Evolutionary conservation across 2,888 invertebrate species (phyloP), one percentile per base, ranked within the genome.

Genomic region (Scaptodrosophila latifasciaeformis): DNA sequence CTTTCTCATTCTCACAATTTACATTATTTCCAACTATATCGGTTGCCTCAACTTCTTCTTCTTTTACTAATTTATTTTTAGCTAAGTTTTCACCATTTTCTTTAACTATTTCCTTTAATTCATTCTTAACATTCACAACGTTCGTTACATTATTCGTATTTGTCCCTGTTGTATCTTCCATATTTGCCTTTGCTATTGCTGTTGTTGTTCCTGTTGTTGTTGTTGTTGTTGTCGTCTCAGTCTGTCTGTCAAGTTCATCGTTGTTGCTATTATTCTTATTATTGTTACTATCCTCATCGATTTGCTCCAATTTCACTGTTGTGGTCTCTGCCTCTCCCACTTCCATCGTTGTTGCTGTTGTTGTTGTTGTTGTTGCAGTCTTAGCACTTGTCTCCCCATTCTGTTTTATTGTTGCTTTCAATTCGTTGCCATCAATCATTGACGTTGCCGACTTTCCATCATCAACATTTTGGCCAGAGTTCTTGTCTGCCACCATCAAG

Each of bases 111-210:
- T 30, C 54, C 40, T 76, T 79, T 48, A 79, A 61, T 49, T 69
- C 77, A 62, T 64, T 76, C 43, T 72, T 76, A 49, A 69, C 74
- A 60, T 67, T 74, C 74, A 76, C 77, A 79, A 76, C 77, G 59
- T 67, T 64, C 48, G 77, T 66, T 72, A 64, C 60, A 62, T 56
- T 61, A 48, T 56, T 62, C 37, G 17, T 17, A 2, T 37, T n/a
- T n/a, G n/a, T n/a, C n/a, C n/a, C n/a, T n/a, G n/a, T n/a, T n/a
- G n/a, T n/a, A n/a, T n/a, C n/a, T n/a, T 60, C 61, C 15, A 59
- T 44, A 61, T 45, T 54, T 6, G 61, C 65, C 59, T 70, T 74
- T 44, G 55, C 47, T 68, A n/a, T n/a, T n/a, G n/a, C n/a, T n/a
- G n/a, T n/a, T n/a, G n/a, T n/a, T n/a, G n/a, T n/a, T 42, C 45